Conservation (phyloP, 2,113 vertebrate species). For the Chlorodrepanis virens region DNA sequence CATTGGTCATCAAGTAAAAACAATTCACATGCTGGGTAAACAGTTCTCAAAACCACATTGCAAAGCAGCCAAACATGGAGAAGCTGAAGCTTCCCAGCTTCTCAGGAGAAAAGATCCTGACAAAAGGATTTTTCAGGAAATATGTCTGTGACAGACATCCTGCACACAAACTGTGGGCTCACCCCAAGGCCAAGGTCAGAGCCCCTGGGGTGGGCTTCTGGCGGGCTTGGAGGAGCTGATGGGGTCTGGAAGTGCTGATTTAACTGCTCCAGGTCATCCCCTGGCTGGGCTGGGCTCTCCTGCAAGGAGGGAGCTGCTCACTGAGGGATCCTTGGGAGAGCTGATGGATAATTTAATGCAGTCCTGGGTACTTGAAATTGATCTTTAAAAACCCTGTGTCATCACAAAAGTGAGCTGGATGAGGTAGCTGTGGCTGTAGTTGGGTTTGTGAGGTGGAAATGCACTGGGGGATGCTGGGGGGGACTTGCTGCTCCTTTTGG, state of each 20-base stretch:
- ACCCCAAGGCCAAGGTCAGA: background rate
- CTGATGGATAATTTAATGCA: background rate
- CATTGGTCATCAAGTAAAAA: too few species aligned
- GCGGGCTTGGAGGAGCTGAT: rapidly evolving
- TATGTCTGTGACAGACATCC: background rate
- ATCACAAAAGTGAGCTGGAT: background rate
- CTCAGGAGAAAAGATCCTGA: too few species aligned
- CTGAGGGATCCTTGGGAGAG: background rate
- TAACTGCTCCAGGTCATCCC: background rate
- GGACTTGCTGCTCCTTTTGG: background rate
- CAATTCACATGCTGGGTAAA: too few species aligned
- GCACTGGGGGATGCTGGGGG: background rate
- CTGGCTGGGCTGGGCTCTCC: background rate
- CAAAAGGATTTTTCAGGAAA: too few species aligned
- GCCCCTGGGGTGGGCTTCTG: background rate
- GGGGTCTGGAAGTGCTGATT: background rate
- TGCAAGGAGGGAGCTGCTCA: background rate
- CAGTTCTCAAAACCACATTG: too few species aligned
- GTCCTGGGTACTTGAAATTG: background rate
- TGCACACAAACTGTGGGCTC: rapidly evolving
- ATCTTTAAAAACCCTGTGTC: background rate
- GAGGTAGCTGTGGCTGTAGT: background rate
- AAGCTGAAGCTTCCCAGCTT: too few species aligned
- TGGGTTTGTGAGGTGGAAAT: background rate
- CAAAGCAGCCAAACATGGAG: too few species aligned